Conservation (phyloP, 2,113 vertebrate species). For the Podarcis raffonei region DNA sequence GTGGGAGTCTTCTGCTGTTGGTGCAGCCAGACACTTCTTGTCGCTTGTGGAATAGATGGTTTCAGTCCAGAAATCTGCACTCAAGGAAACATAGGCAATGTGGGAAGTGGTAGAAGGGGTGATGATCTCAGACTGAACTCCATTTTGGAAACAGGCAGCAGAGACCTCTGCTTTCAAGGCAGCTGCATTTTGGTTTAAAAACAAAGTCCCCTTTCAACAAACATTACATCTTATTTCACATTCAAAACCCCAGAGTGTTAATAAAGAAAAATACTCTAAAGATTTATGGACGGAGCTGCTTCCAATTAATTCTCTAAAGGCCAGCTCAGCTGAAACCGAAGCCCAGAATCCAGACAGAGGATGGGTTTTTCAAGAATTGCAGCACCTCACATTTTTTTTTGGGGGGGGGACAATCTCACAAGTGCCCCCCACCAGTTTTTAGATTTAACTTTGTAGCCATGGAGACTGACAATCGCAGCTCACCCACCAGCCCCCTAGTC, state of each 20-base stretch:
- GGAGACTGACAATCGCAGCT: neutral
- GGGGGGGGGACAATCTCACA: neutral
- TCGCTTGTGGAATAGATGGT: neutral
- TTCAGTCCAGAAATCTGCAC: neutral
- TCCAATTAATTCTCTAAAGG: neutral
- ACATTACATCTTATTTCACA: neutral
- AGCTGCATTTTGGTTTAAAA: neutral
- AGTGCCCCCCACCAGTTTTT: neutral
- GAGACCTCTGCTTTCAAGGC: no score
- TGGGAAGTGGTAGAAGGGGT: neutral
- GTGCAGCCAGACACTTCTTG: no score
- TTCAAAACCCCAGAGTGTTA: neutral
- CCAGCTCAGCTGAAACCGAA: neutral
- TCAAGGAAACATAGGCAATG: neutral
- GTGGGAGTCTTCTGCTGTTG: neutral
- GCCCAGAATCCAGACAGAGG: neutral
- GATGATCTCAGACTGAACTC: no score
- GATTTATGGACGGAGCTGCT: neutral
- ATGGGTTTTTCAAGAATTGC: neutral
- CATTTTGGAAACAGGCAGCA: neutral
- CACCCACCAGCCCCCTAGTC: neutral
- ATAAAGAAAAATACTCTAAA: neutral
- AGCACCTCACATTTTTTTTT: neutral
- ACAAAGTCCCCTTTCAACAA: neutral
- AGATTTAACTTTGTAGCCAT: neutral